Base-by-base conservation (phyloP, 1,140 invertebrate species). In the Cotesia typhae region DNA sequence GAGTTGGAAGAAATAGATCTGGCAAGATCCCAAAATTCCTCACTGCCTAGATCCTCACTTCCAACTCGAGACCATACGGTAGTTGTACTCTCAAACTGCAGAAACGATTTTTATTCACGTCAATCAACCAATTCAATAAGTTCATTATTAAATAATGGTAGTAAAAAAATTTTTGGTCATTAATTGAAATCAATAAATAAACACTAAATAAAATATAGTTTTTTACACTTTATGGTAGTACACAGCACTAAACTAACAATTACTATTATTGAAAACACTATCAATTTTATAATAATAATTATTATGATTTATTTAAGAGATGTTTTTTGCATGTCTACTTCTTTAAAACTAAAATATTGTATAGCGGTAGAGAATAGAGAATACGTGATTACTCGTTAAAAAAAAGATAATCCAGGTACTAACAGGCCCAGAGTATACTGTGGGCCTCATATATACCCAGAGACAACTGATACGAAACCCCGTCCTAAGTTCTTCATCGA, bases 1-100 rank as follows among this genome's bases (percentile, higher is more conserved):
- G 89, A 92, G 91, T 90, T 92, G 91, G 91, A 92, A 92, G 91
- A 92, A 91, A 91, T 92, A 92, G 91, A 92, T 92, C 91, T 92
- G 91, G 89, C 91, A 92, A 76, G 77, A 79, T 72, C 52, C 47
- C 72, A 64, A 57, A 59, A 75, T 68, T 64, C 69, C 77, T 79
- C 79, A 83, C 83, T 92, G 90, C 88, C 88, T 84, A 91, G 90
- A 92, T 90, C 91, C 81, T 87, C 89, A 89, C 89, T 91, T 92
- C 91, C 91, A 92, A 91, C 91, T 90, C 79, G 88, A 81, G 79
- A 85, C 80, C 78, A 82, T 74, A 72, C 75, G 78, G 73, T 59
- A 57, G 52, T 28, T 76, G 60, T 37, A 47, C 20, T 47, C 72
- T 66, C 55, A 52, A 69, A 74, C 41, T 7, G 20, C 59, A 55